Percentiles rank a stretch among this genome's conserved stretches.
phyloP scores from a whole-genome alignment of 2,888 invertebrate species.

The Nephrotoma appendiculata region DNA sequence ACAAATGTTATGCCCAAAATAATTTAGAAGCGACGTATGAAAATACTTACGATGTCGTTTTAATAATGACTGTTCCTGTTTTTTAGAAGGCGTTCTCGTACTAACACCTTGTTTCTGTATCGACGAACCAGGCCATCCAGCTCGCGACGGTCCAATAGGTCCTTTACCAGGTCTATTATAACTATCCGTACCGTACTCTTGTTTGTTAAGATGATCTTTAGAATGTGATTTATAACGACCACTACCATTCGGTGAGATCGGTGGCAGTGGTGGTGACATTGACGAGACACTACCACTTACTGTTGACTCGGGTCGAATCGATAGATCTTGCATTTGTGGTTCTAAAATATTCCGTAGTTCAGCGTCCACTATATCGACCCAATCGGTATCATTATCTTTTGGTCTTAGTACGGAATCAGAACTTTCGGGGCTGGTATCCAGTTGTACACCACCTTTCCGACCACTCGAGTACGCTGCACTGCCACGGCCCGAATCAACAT shows the following conservation, averaged over 20 bases:
- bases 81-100: slow-evolving; percentile 12
- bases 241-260: slow-evolving; percentile 52
- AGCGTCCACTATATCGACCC: slow-evolving; percentile 69
- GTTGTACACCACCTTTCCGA: slow-evolving; percentile 34
- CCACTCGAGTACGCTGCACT: slow-evolving; percentile 68
- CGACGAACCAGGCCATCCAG: slow-evolving; percentile 16
- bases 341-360: slow-evolving; percentile 64
- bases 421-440: slow-evolving; percentile 42
- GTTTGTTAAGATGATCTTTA: slow-evolving; percentile 24
- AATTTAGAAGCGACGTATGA: background rate
- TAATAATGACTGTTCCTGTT: slow-evolving; percentile 16
- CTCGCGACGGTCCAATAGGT: slow-evolving; percentile 20
- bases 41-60: slow-evolving; percentile 16
- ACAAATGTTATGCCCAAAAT: background rate
- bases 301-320: slow-evolving; percentile 44
- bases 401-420: slow-evolving; percentile 34
- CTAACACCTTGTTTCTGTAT: slow-evolving; percentile 13
- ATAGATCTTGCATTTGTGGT: slow-evolving; percentile 50
- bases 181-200: slow-evolving; percentile 37
- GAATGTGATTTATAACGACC: slow-evolving; percentile 15
- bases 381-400: slow-evolving; percentile 52
- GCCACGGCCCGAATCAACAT: slow-evolving; percentile 66
- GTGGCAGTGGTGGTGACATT: slow-evolving; percentile 64
- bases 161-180: slow-evolving; percentile 32
- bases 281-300: slow-evolving; percentile 52